These are phyloP conservation scores for Drosophila maculinotata DNA, from an alignment of 2,888 invertebrate genomes.

Conservation along the genomic window DNA sequence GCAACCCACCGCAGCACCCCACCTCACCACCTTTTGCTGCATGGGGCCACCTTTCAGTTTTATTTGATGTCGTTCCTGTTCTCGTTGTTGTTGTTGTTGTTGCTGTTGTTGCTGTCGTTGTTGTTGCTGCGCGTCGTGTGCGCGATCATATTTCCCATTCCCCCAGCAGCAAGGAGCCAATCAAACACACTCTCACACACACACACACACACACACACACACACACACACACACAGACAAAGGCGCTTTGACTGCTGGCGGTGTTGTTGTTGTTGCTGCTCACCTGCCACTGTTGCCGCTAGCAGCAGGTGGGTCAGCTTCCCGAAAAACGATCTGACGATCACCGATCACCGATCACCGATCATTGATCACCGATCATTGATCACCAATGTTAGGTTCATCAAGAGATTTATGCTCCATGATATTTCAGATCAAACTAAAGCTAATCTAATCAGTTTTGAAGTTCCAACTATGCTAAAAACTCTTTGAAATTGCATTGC, in stretches of 20 bases:
- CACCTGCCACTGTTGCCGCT: constrained; percentile 48
- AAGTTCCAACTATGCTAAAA: too few relatives aligned
- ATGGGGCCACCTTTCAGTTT: constrained; percentile 56
- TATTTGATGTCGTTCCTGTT: constrained; percentile 63
- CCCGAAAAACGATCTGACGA: constrained; percentile 17
- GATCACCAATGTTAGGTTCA: background rate
- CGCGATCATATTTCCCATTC: constrained; percentile 64
- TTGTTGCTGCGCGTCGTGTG: constrained; percentile 33
- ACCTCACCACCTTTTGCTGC: constrained; percentile 18
- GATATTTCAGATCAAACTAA: too few relatives aligned
- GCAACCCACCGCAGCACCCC: constrained; percentile 1
- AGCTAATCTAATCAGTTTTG: too few relatives aligned
- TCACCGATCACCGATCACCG: constrained; percentile 19
- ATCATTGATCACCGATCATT: constrained; percentile 14
- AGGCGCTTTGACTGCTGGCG: constrained; percentile 33
- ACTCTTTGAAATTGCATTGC: too few relatives aligned
- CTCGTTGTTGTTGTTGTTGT: constrained; percentile 11
- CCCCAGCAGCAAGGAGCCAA: constrained; percentile 32
- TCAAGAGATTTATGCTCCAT: constrained; percentile 4
- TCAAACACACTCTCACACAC: constrained; percentile 21
- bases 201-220: constrained; percentile 8
- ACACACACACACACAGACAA: constrained; percentile 6
- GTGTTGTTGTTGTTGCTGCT: constrained; percentile 6
- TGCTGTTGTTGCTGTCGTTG: constrained; percentile 24
- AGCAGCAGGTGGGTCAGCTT: constrained; percentile 34